Percentiles rank a stretch among this genome's conserved stretches.
Evolutionary conservation across 1,140 invertebrate genomes (phyloP).

Genomic region (Diprion similis): DNA sequence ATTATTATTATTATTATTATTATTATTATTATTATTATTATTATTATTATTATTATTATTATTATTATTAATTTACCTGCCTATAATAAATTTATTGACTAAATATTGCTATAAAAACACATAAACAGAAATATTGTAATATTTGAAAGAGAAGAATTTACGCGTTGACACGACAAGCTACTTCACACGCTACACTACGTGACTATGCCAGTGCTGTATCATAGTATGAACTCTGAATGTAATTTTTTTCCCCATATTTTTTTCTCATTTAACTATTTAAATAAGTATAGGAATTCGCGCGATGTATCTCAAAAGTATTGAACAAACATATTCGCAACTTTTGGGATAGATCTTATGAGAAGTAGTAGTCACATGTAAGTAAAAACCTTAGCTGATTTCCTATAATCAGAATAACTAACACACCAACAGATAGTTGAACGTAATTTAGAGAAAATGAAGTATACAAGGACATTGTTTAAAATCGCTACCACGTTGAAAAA

Average conservation of each 20-base stretch:
- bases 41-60: conserved; percentile 44
- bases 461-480: neutral
- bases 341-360: conserved; percentile 17
- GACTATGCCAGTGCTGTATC: conserved; percentile 56
- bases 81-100: conserved; percentile 54
- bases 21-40: conserved; percentile 50
- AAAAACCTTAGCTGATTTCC: conserved; percentile 18
- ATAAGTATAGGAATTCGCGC: conserved; percentile 28
- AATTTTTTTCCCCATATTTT: conserved; percentile 35
- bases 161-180: neutral
- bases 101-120: conserved; percentile 39
- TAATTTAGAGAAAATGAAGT: conserved; percentile 10
- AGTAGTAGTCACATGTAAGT: conserved; percentile 15
- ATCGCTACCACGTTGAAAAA: neutral
- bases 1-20: conserved; percentile 52
- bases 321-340: neutral
- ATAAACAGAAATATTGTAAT: conserved; percentile 48
- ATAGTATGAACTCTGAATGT: conserved; percentile 54
- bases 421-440: conserved; percentile 9
- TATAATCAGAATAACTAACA: conserved; percentile 13
- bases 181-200: conserved; percentile 29
- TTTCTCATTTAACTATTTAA: conserved; percentile 47
- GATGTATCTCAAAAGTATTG: conserved; percentile 20
- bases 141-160: conserved; percentile 36
- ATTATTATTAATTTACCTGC: conserved; percentile 59